Conservation (phyloP, 2,888 invertebrate species). For the Eilema sororculum region DNA sequence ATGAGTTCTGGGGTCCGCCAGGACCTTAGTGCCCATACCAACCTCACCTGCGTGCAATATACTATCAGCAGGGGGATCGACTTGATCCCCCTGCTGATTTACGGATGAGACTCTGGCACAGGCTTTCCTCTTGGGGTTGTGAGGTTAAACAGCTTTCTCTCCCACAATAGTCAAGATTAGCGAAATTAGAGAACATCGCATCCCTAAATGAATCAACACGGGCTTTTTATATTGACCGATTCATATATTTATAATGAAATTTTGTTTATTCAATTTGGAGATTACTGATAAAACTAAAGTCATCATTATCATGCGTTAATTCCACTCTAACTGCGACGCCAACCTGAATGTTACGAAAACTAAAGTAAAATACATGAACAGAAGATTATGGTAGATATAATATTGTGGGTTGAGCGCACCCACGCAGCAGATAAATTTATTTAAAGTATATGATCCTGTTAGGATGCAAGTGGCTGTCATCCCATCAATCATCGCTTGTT, state of each 20-base stretch:
- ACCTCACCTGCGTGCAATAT: too few species aligned
- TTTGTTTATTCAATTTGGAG: not conserved
- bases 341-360: too few species aligned
- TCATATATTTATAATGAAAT: not conserved
- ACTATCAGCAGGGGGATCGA: too few species aligned
- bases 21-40: too few species aligned
- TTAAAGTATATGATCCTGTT: not conserved
- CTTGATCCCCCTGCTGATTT: too few species aligned
- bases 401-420: not conserved
- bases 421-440: conserved; percentile 1
- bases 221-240: not conserved
- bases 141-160: not conserved
- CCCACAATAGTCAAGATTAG: too few species aligned
- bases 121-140: not conserved
- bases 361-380: not conserved
- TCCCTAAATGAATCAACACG: not conserved
- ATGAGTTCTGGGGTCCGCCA: too few species aligned
- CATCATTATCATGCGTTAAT: too few species aligned
- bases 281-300: too few species aligned
- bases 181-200: not conserved
- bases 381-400: not conserved
- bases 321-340: too few species aligned
- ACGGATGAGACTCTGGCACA: too few species aligned
- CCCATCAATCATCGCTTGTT: conserved; percentile 9
- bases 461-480: conserved; percentile 4